These are phyloP conservation scores for Butastur rufipennis DNA, from an alignment of 2,113 vertebrate species.

Conservation along the genomic window DNA sequence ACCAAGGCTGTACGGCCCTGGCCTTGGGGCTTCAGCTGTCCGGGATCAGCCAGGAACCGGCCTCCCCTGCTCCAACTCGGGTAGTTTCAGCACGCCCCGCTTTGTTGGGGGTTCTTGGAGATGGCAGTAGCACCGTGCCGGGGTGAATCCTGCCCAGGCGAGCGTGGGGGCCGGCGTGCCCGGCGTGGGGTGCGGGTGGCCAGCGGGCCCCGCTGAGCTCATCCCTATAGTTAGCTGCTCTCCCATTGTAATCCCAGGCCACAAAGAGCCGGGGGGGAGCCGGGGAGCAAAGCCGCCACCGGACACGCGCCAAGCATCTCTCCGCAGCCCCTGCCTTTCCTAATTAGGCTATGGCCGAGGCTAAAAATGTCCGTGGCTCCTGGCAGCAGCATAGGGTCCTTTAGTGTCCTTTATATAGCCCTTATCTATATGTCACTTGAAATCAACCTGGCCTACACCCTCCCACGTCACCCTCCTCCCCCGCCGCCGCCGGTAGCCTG, in stretches of 20 bases:
- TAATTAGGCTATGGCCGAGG: conserved; percentile 68
- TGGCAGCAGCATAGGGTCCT: conserved; percentile 36
- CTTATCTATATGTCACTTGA: conserved; percentile 60
- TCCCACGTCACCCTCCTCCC: neutral
- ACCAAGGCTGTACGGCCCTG: neutral
- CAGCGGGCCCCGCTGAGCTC: conserved; percentile 38
- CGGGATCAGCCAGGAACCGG: neutral
- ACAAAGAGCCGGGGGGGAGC: conserved; percentile 59
- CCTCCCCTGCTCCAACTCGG: neutral
- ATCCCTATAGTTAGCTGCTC: conserved; percentile 66
- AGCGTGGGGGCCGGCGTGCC: accelerated
- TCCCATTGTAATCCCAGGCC: conserved; percentile 68
- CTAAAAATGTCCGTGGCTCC: conserved; percentile 41
- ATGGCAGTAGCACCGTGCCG: accelerated
- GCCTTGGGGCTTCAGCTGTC: conserved; percentile 8
- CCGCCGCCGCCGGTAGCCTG: neutral
- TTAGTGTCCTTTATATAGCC: conserved; percentile 70
- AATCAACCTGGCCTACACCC: conserved; percentile 50
- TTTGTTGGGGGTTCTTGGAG: neutral
- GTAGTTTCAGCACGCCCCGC: neutral
- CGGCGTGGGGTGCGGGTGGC: accelerated
- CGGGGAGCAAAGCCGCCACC: neutral
- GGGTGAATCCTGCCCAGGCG: accelerated
- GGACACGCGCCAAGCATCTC: conserved; percentile 60
- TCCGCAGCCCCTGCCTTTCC: conserved; percentile 60